Base-by-base conservation (phyloP, 2,113 vertebrate species). In the Azemiops feae region DNA sequence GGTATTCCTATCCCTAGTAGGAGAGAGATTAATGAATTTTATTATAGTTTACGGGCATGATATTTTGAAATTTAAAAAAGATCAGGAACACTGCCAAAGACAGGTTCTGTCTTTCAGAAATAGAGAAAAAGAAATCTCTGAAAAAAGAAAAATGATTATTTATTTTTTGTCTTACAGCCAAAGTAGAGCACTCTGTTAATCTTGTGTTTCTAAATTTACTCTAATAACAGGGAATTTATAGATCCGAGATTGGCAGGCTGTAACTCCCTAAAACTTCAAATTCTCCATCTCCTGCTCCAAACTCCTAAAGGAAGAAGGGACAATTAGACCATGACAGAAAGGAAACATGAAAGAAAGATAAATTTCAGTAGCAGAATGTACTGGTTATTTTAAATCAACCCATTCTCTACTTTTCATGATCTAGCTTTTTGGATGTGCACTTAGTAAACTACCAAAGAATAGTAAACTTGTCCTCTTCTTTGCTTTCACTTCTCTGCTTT, bases 361-460 rank as follows among this genome's bases (percentile, higher is more conserved):
- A 92, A 95, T 92, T 96, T 92, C 74, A 96, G 92, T 96, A 97
- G 94, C 94, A 97, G 95, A 4, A 39, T 95, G 52, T 54, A 64
- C 60, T 90, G 93, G 91, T 96, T 69, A 69, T 34, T 94, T 92
- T 96, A 81, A 81, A 81, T 22, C 74, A 97, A 93, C 57, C 90
- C 81, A 90, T 97, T 90, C 96, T 96, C 97, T 96, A 95, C 96
- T 97, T 97, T 97, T 95, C 95, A 94, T 96, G 95, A 92, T 96
- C 97, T 96, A 96, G 96, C 95, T 98, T 97, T 96, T 93, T 96
- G 88, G 85, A 87, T 96, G 52, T 92, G 89, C 95, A 95, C 95
- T 95, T 89, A 95, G 93, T 89, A 47, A 11, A 1, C 39, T 92
- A 88, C 55, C 96, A 94, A 96, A 94, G 55, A 95, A 92, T 91